Conservation (phyloP, 2,797 vertebrate genomes). For the Novumbra hubbsi region DNA sequence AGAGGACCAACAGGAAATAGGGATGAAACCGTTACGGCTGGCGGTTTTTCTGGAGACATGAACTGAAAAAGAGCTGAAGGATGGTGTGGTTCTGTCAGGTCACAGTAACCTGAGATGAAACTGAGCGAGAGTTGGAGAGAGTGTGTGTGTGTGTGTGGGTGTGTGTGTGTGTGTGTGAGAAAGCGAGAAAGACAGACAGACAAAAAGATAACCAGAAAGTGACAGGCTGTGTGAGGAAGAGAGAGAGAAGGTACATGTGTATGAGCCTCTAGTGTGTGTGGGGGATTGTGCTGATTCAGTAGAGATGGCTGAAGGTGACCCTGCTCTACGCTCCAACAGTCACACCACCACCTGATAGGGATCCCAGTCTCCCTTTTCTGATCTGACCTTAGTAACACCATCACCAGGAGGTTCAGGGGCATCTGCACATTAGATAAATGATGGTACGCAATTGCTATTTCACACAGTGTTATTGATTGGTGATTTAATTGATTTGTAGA, state of each 20-base stretch:
- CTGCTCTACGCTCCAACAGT: slow-evolving; percentile 63
- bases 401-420: slow-evolving; percentile 50
- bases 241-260: slow-evolving; percentile 3
- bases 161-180: not conserved
- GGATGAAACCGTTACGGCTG: slow-evolving; percentile 56
- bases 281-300: slow-evolving; percentile 81
- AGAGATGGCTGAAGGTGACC: slow-evolving; percentile 80
- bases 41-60: not conserved
- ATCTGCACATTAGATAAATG: slow-evolving; percentile 68
- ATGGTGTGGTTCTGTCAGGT: slow-evolving; percentile 57
- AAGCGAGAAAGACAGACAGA: too few species aligned
- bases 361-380: slow-evolving; percentile 61
- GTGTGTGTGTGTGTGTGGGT: not conserved
- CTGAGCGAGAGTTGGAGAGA: slow-evolving; percentile 34
- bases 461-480: slow-evolving; percentile 56
- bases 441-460: slow-evolving; percentile 54
- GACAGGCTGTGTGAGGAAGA: too few species aligned
- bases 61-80: not conserved
- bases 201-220: too few species aligned
- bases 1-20: slow-evolving; percentile 41
- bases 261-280: slow-evolving; percentile 38
- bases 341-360: slow-evolving; percentile 70
- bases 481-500: slow-evolving; percentile 56
- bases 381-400: slow-evolving; percentile 58
- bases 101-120: slow-evolving; percentile 68